A percentile compares a stretch with the other conserved stretches of the same genome.
Conservation (phyloP, 2,113 vertebrate genomes). For the Copsychus sechellarum region DNA sequence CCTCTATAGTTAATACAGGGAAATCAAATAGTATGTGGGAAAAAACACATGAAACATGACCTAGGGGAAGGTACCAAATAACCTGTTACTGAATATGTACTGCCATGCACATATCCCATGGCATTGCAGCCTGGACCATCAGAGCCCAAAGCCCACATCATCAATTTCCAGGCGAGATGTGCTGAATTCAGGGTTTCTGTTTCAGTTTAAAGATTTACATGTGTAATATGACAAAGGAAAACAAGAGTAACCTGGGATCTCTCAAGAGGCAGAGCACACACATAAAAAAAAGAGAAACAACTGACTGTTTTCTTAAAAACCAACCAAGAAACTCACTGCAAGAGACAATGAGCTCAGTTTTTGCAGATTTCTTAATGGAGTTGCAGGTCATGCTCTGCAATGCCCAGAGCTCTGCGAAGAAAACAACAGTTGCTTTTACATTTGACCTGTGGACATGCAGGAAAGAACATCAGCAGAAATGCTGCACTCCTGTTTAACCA, state of each 20-base stretch:
- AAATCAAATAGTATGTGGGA: neutral
- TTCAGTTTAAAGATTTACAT: neutral
- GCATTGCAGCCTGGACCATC: neutral
- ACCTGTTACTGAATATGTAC: neutral
- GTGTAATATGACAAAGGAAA: neutral
- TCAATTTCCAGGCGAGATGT: neutral
- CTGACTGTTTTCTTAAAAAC: neutral
- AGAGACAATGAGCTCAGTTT: neutral
- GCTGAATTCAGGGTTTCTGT: neutral
- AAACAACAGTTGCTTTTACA: neutral
- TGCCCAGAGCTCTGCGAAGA: neutral
- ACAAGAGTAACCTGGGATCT: neutral
- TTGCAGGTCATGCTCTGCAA: neutral
- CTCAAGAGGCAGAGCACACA: neutral
- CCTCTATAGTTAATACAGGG: neutral
- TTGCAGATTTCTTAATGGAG: conserved; percentile 14
- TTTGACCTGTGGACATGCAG: neutral
- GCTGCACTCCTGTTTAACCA: neutral
- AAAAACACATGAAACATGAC: neutral
- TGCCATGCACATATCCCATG: neutral
- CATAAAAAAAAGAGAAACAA: neutral
- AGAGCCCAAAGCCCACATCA: neutral
- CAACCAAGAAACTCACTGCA: neutral
- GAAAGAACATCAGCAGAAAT: neutral
- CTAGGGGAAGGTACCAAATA: neutral